Evolutionary conservation across 1,140 invertebrate species (phyloP), one percentile per base, ranked within the genome.

Genomic region (Heliconius hermathena): DNA sequence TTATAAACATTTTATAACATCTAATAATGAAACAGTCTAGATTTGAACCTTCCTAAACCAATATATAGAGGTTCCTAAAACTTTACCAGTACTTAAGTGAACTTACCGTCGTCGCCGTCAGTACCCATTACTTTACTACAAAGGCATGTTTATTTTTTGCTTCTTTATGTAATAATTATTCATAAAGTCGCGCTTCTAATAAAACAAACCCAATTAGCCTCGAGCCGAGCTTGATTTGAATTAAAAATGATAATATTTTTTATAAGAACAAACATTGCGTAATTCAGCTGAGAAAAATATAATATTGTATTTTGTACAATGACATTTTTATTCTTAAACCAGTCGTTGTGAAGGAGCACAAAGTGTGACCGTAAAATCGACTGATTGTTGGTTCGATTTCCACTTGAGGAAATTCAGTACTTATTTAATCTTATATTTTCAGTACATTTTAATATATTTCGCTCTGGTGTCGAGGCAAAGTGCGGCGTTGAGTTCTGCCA

Each of bases 191-290:
- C 46, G 49, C 1, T 77, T 52, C 60, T 77, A 77, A 77, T 41
- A 49, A 77, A 77, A 77, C 66, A 77, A 77, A 77, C 41, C 38
- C 75, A 71, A 77, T 77, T 77, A 71, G 46, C 60, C 66, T n/a
- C 38, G 60, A 20, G 60, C 66, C 36, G 26, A 38, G 38, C 49
- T 77, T 71, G 33, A 33, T n/a, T 75, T n/a, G 52, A 71, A 22
- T 77, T 38, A 41, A 41, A 22, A 71, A 66, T 66, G 13, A 66
- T 66, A 66, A 66, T 66, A 66, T 66, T 66, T 66, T 66, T 66
- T 26, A 20, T 52, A 11, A 11, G 8, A 1, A 66, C 11, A 66
- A 29, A 29, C 11, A 29, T 66, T 29, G 3, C 13, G 11, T 66
- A 66, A 66, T 66, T 16, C 11, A 29, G 4, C 60, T 66, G 11